These are phyloP conservation scores for Pocillopora damicornis DNA, from an alignment of 64 coral and sea anemone species.

Conservation along the genomic window DNA sequence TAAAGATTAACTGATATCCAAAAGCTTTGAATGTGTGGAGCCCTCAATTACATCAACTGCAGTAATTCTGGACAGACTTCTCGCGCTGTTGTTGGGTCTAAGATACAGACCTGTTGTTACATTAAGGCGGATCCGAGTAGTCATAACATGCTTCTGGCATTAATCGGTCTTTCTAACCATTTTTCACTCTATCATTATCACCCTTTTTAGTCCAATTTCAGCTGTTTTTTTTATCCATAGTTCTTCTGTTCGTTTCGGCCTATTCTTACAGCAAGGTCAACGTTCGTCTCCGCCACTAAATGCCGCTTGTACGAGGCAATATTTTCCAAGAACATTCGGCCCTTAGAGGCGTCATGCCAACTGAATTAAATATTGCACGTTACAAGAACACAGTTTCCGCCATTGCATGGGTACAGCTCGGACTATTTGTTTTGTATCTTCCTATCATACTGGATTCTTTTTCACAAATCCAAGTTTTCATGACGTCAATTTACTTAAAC, in stretches of 20 bases:
- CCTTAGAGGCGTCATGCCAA: not conserved
- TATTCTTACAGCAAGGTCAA: not conserved
- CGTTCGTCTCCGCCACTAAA: not conserved
- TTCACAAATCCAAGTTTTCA: not conserved
- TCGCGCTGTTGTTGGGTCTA: not conserved
- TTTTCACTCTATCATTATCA: too few species aligned
- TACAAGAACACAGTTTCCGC: slow-evolving; percentile 1
- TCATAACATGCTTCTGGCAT: not conserved
- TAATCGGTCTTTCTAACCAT: not conserved
- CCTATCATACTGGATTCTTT: not conserved
- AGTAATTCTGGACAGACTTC: slow-evolving; percentile 3
- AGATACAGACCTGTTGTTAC: not conserved
- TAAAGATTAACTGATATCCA: too few species aligned
- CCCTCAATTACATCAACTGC: not conserved
- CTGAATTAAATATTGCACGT: not conserved
- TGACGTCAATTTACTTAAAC: not conserved
- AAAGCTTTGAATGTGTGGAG: too few species aligned
- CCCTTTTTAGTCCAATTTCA: not conserved
- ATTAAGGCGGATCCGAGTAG: not conserved
- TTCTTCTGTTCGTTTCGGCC: not conserved
- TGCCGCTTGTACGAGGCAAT: not conserved
- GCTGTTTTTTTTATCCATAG: not conserved
- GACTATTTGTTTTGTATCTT: not conserved
- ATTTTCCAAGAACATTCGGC: not conserved
- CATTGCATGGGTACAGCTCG: not conserved